Conservation (phyloP, 2,888 invertebrate genomes). For the Lottia gigantea region DNA sequence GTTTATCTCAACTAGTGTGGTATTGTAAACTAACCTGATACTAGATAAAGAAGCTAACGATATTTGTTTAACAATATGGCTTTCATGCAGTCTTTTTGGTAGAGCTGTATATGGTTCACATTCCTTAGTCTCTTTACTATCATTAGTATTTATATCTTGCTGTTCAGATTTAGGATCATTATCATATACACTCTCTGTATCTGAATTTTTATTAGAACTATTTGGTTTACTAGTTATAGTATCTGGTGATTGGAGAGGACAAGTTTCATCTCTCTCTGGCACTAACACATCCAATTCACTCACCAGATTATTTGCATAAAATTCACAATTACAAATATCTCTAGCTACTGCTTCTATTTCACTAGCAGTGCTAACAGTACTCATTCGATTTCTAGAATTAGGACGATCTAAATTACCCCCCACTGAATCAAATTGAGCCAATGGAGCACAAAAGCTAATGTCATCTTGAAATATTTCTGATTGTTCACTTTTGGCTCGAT, state of each 20-base stretch:
- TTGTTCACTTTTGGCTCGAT: slow-evolving; percentile 48
- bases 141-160: not conserved
- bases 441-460: slow-evolving; percentile 47
- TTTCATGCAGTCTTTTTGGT: slow-evolving; percentile 34
- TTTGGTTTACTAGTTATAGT: not conserved
- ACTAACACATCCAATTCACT: not conserved
- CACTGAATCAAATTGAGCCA: slow-evolving; percentile 53
- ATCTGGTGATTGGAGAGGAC: not conserved
- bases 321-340: slow-evolving; percentile 32
- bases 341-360: slow-evolving; percentile 28
- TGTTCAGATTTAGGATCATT: not conserved
- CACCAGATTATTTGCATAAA: not conserved
- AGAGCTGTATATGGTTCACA: slow-evolving; percentile 25
- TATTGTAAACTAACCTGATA: not conserved
- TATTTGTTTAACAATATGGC: slow-evolving; percentile 36
- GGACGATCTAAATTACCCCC: slow-evolving; percentile 38
- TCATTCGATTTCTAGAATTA: not conserved
- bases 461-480: slow-evolving; percentile 50
- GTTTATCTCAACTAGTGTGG: too few species aligned
- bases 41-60: not conserved
- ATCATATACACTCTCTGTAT: too few species aligned
- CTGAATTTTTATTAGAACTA: not conserved
- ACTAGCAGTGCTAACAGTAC: slow-evolving; percentile 25
- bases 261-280: not conserved
- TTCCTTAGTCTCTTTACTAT: not conserved